These are phyloP conservation scores for Paramuricea clavata DNA, from an alignment of 92 coral and sea anemone genomes.

Conservation along the genomic window DNA sequence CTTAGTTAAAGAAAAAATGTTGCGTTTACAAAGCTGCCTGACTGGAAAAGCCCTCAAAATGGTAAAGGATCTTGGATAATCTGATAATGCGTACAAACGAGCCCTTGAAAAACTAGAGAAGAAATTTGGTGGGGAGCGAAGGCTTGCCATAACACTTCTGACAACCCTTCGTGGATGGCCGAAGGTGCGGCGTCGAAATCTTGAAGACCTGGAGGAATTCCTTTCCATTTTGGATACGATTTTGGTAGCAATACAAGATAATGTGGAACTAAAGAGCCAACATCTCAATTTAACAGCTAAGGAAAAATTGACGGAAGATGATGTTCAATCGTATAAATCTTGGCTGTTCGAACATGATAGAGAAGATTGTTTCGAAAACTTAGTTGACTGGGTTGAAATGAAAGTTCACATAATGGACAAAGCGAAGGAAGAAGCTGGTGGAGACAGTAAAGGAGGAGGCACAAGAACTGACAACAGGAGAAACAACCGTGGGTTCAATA, in stretches of 20 bases:
- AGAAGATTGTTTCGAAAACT: constrained; percentile 46
- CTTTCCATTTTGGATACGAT: constrained; percentile 22
- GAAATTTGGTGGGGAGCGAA: constrained; percentile 33
- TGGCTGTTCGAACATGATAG: constrained; percentile 38
- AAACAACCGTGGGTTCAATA: constrained; percentile 10
- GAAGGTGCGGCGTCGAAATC: constrained; percentile 42
- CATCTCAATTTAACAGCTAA: constrained; percentile 39
- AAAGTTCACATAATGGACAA: constrained; percentile 45
- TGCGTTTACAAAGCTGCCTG: constrained; percentile 27
- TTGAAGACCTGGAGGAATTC: constrained; percentile 44
- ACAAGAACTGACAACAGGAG: not conserved
- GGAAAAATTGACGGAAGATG: constrained; percentile 52
- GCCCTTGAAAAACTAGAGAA: constrained; percentile 29
- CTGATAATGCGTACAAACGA: constrained; percentile 19
- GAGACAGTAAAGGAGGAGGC: not conserved
- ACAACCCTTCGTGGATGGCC: constrained; percentile 52
- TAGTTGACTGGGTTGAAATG: constrained; percentile 44
- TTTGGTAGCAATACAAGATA: constrained; percentile 41
- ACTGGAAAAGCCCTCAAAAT: constrained; percentile 15
- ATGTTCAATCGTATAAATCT: constrained; percentile 41
- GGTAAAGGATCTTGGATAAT: constrained; percentile 16
- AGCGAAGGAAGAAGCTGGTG: constrained; percentile 21
- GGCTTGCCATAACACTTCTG: constrained; percentile 7
- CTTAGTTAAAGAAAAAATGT: constrained; percentile 27
- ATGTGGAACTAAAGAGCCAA: constrained; percentile 27